Conservation (phyloP, 1,140 invertebrate species). For the Leptinotarsa defecta region DNA sequence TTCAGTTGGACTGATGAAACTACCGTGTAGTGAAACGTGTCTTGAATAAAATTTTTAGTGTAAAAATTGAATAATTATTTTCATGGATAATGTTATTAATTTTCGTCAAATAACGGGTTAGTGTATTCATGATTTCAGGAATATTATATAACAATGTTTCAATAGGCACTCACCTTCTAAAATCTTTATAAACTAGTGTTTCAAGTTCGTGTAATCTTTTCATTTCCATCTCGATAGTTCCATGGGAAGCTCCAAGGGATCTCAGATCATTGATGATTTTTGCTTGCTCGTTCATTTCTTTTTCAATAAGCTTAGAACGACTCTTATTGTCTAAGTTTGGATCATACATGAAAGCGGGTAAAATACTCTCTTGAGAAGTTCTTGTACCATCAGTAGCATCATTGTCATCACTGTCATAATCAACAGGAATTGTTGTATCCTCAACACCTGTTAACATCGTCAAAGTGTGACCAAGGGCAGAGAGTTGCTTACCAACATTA, state of each 20-base stretch:
- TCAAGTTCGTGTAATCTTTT: constrained; percentile 89
- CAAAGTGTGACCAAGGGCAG: constrained; percentile 89
- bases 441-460: constrained; percentile 91
- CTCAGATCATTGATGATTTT: constrained; percentile 90
- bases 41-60: too few species aligned
- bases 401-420: constrained; percentile 79
- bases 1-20: too few species aligned
- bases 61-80: too few species aligned
- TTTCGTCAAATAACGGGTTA: background rate
- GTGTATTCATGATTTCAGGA: background rate
- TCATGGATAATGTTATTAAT: too few species aligned
- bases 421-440: constrained; percentile 71
- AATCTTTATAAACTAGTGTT: constrained; percentile 88
- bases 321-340: constrained; percentile 84
- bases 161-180: constrained; percentile 61
- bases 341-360: constrained; percentile 87
- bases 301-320: constrained; percentile 91
- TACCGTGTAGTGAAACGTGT: too few species aligned
- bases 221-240: constrained; percentile 89
- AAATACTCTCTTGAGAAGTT: constrained; percentile 68
- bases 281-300: constrained; percentile 95
- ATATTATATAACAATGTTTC: constrained; percentile 10
- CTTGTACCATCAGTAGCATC: constrained; percentile 70
- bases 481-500: constrained; percentile 93
- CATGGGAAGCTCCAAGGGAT: constrained; percentile 86